Conservation (phyloP, 2,888 invertebrate genomes). For the Tolmerus cingulatus region DNA sequence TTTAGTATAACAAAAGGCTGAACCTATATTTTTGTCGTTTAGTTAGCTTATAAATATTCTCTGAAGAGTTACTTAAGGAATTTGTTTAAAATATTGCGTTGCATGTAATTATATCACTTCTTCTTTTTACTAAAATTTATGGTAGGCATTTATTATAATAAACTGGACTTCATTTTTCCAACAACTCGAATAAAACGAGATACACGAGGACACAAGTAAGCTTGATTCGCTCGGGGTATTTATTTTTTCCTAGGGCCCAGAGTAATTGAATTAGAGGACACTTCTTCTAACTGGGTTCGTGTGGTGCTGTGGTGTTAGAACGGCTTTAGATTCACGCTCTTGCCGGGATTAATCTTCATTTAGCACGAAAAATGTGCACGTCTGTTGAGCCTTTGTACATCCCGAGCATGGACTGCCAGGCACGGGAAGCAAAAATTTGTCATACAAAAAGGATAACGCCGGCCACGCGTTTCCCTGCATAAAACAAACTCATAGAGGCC, state of each 20-base stretch:
- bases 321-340: not conserved
- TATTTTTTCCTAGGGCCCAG: not conserved
- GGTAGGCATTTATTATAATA: not conserved
- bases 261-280: not conserved
- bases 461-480: not conserved
- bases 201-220: not conserved
- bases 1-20: no score
- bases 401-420: not conserved
- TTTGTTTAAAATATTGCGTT: no score
- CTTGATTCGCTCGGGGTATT: not conserved
- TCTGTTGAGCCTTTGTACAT: not conserved
- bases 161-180: not conserved
- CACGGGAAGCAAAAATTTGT: not conserved
- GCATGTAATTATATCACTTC: not conserved
- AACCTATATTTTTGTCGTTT: no score
- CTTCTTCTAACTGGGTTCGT: not conserved
- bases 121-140: not conserved
- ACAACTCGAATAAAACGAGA: not conserved
- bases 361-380: not conserved
- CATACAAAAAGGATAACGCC: not conserved
- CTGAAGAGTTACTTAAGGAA: no score
- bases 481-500: not conserved
- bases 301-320: not conserved
- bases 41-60: no score
- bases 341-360: not conserved